These are phyloP conservation scores for Pachydiplax longipennis DNA, from an alignment of 2,888 invertebrate genomes.

Conservation along the genomic window DNA sequence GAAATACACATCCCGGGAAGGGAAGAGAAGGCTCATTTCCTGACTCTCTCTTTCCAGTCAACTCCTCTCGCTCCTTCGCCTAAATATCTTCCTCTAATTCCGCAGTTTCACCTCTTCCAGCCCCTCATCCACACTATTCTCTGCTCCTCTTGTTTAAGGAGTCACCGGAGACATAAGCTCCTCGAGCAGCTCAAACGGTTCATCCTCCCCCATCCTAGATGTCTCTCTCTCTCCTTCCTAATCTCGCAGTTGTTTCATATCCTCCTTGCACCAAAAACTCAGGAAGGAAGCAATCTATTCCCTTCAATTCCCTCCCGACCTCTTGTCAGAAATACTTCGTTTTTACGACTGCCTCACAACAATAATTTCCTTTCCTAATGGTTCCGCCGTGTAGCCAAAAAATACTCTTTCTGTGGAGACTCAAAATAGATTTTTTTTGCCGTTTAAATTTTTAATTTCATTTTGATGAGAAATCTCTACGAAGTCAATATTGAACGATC, in stretches of 20 bases:
- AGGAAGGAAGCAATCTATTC: not conserved
- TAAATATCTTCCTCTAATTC: not conserved
- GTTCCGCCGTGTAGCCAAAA: too few species aligned
- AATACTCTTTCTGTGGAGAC: too few species aligned
- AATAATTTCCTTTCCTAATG: too few species aligned
- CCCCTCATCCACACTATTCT: not conserved
- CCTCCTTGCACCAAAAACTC: not conserved
- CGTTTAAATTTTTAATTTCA: too few species aligned
- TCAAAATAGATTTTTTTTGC: too few species aligned
- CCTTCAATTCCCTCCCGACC: not conserved
- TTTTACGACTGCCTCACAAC: too few species aligned
- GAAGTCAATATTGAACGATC: too few species aligned
- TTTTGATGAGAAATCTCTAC: too few species aligned
- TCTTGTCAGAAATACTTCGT: too few species aligned
- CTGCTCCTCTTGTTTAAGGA: not conserved
- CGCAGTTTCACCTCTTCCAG: not conserved
- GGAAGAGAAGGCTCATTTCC: not conserved
- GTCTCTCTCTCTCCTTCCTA: too few species aligned
- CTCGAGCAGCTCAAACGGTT: conserved; percentile 3
- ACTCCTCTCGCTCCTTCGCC: not conserved
- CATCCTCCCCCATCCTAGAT: not conserved
- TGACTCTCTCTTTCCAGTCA: not conserved
- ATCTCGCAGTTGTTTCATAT: not conserved
- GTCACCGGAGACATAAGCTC: conserved; percentile 2
- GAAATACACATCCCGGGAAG: not conserved